These are phyloP conservation scores for Cantharis flavilabris DNA, from an alignment of 2,888 invertebrate species.

Conservation along the genomic window DNA sequence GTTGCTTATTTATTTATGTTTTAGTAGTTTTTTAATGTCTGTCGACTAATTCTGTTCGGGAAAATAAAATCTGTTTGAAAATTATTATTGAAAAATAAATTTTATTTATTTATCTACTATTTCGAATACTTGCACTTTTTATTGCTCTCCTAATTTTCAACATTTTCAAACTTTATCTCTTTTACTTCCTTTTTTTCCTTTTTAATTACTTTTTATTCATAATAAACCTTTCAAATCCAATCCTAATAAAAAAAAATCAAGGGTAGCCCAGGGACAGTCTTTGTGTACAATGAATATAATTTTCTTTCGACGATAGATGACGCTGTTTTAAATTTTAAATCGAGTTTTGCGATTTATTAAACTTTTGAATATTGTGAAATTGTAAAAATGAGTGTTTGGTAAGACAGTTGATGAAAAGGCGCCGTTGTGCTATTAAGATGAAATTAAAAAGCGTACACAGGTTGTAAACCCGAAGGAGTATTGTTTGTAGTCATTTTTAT, in stretches of 20 bases:
- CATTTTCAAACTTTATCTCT: neutral
- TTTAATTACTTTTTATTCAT: neutral
- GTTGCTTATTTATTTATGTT: conserved; percentile 12
- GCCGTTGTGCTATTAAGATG: conserved; percentile 34
- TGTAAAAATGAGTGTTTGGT: neutral
- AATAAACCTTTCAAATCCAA: neutral
- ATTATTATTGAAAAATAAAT: neutral
- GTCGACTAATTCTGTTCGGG: neutral
- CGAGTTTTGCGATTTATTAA: neutral
- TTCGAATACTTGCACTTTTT: neutral
- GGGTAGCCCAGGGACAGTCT: no score
- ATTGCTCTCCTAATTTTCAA: neutral
- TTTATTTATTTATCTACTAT: neutral
- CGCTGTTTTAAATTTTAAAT: neutral
- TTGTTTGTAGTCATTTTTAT: conserved; percentile 32
- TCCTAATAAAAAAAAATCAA: no score
- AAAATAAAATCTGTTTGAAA: neutral
- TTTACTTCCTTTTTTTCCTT: neutral
- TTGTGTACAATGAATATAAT: no score
- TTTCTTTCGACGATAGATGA: no score
- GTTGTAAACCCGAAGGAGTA: conserved; percentile 36
- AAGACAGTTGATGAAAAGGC: conserved; percentile 32
- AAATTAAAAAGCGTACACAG: conserved; percentile 34
- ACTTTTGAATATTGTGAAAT: neutral
- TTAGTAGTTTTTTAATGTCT: conserved; percentile 21